A percentile compares a stretch with the other conserved stretches of the same genome.
These are phyloP conservation scores for Holcopasites calliopsidis DNA, from an alignment of 1,140 invertebrate species.

Conservation along the genomic window DNA sequence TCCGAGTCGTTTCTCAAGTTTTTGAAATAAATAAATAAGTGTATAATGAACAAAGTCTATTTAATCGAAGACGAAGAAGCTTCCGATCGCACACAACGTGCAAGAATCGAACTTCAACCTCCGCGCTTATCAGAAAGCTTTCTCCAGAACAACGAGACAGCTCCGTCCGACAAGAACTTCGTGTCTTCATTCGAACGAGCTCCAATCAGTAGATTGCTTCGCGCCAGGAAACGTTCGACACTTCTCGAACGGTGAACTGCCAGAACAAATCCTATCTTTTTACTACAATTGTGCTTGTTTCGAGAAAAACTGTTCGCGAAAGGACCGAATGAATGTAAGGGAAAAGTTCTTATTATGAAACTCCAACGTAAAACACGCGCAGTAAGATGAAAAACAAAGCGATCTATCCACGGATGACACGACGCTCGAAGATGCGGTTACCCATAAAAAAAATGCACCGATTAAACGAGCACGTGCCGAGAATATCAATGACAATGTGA, in stretches of 20 bases:
- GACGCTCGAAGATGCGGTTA: constrained; percentile 38
- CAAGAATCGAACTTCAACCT: neutral
- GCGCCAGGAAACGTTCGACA: neutral
- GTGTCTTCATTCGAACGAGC: neutral
- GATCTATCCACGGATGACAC: neutral
- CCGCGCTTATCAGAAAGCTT: neutral
- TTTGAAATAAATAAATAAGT: too few species aligned
- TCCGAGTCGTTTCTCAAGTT: too few species aligned
- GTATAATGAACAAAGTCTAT: too few species aligned
- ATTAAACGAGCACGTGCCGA: constrained; percentile 11
- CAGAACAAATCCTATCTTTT: neutral
- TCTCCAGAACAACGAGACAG: neutral
- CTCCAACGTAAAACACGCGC: neutral
- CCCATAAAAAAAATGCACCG: constrained; percentile 31
- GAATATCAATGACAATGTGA: constrained; percentile 46
- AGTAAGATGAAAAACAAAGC: neutral
- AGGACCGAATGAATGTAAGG: too few species aligned
- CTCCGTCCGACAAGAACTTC: neutral
- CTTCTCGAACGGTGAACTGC: neutral
- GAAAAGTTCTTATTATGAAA: too few species aligned
- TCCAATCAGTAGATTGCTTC: constrained; percentile 19
- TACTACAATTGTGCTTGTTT: too few species aligned
- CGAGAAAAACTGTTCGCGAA: too few species aligned
- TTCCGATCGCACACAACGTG: neutral
- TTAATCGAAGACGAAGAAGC: neutral